These are phyloP conservation scores for Zootermopsis nevadensis DNA, from an alignment of 2,888 invertebrate genomes.

Conservation along the genomic window DNA sequence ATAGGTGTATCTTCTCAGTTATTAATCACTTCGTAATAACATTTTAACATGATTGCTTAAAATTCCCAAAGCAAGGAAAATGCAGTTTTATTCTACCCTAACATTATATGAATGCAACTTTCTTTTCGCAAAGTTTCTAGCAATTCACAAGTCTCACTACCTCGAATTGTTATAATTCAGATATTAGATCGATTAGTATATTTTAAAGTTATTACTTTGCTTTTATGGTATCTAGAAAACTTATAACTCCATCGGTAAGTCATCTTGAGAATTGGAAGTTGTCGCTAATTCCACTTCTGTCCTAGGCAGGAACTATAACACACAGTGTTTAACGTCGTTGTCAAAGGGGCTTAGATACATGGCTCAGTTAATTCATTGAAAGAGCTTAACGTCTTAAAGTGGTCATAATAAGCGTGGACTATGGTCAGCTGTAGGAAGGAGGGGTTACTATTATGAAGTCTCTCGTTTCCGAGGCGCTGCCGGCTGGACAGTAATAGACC, in stretches of 20 bases:
- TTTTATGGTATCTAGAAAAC: not conserved
- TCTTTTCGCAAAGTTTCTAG: too few relatives aligned
- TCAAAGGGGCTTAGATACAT: constrained; percentile 10
- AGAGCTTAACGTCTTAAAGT: constrained; percentile 26
- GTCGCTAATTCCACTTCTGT: constrained; percentile 24
- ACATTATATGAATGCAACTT: too few relatives aligned
- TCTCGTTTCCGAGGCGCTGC: constrained; percentile 36
- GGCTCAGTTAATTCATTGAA: constrained; percentile 27
- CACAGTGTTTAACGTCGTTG: not conserved
- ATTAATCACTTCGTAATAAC: too few relatives aligned
- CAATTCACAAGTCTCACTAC: not conserved
- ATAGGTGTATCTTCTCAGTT: too few relatives aligned
- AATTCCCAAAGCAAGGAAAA: too few relatives aligned
- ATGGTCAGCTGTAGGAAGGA: not conserved
- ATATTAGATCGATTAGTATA: too few relatives aligned
- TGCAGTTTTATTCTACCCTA: too few relatives aligned
- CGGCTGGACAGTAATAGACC: constrained; percentile 48
- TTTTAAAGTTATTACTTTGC: too few relatives aligned
- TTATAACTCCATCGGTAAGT: not conserved
- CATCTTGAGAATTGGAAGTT: not conserved
- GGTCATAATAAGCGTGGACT: constrained; percentile 29
- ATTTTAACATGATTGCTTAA: too few relatives aligned
- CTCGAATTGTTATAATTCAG: too few relatives aligned
- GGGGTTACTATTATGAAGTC: constrained; percentile 32
- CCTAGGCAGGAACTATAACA: not conserved